Percentiles rank a stretch among this genome's conserved stretches.
These are phyloP conservation scores for Thripadectes ignobilis DNA, from an alignment of 2,797 vertebrate genomes.

Conservation along the genomic window DNA sequence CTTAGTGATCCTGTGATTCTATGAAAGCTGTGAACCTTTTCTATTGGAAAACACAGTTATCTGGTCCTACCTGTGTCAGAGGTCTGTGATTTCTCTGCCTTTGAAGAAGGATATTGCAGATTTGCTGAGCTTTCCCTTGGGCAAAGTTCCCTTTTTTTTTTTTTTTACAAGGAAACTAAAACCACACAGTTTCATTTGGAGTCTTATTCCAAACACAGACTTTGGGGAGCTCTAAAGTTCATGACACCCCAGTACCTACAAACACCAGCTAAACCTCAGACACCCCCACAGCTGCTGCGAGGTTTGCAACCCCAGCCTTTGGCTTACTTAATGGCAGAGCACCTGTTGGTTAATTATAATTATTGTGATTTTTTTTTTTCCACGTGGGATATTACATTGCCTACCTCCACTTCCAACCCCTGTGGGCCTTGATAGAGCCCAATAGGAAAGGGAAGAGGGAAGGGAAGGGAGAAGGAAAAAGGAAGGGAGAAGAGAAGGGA, in stretches of 20 bases:
- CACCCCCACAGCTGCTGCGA: rapidly evolving
- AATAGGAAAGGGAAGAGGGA: neutral
- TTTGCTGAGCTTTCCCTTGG: neutral
- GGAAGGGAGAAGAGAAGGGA: too few species aligned
- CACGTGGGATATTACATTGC: rapidly evolving
- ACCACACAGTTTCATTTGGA: neutral
- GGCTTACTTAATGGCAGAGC: neutral
- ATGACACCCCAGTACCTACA: neutral
- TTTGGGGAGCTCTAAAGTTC: neutral
- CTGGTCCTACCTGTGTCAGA: neutral
- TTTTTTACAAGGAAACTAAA: neutral
- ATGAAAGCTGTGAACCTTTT: neutral
- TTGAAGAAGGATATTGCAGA: neutral
- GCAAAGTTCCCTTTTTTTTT: neutral
- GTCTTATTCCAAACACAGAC: rapidly evolving
- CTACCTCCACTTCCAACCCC: neutral
- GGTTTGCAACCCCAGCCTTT: neutral
- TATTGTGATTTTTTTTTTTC: neutral
- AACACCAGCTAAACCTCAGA: neutral
- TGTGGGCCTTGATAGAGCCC: neutral
- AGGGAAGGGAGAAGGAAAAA: too few species aligned
- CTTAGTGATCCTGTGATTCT: neutral
- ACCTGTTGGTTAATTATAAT: neutral
- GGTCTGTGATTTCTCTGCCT: neutral
- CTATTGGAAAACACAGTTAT: neutral